These are phyloP conservation scores for Brachionus rotundiformis DNA, from an alignment of 1,140 invertebrate genomes.

Conservation along the genomic window DNA sequence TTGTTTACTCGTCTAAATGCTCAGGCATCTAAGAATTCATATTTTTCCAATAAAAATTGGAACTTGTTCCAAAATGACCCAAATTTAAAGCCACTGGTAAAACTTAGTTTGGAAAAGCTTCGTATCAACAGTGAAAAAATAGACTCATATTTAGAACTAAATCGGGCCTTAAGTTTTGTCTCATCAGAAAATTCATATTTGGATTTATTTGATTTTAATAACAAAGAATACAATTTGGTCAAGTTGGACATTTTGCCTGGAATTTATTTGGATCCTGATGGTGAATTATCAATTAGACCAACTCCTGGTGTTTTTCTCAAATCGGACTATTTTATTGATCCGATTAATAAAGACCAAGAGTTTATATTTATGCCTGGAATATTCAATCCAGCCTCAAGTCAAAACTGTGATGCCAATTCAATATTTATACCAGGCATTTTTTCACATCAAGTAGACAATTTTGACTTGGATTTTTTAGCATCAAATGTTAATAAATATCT, in stretches of 20 bases:
- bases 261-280: conserved; percentile 27
- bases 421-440: conserved; percentile 29
- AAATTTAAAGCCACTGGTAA: neutral
- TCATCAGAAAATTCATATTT: neutral
- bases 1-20: neutral
- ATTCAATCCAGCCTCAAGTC: conserved; percentile 2
- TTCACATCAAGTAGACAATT: conserved; percentile 19
- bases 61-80: conserved; percentile 3
- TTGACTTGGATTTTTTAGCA: neutral
- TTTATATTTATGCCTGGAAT: conserved; percentile 43
- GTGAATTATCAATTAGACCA: conserved; percentile 33
- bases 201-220: conserved; percentile 10
- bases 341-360: neutral
- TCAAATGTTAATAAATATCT: conserved; percentile 21
- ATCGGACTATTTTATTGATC: neutral
- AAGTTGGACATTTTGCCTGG: conserved; percentile 45
- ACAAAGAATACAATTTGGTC: conserved; percentile 18
- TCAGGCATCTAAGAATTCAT: neutral
- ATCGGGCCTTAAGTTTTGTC: neutral
- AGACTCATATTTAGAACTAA: neutral
- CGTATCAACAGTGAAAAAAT: conserved; percentile 8
- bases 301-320: conserved; percentile 44
- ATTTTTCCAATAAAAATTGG: conserved; percentile 9
- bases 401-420: neutral
- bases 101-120: neutral